Percentiles rank a stretch among this genome's conserved stretches.
These are phyloP conservation scores for Phoeniculus purpureus DNA, from an alignment of 2,797 vertebrate genomes.

Conservation along the genomic window DNA sequence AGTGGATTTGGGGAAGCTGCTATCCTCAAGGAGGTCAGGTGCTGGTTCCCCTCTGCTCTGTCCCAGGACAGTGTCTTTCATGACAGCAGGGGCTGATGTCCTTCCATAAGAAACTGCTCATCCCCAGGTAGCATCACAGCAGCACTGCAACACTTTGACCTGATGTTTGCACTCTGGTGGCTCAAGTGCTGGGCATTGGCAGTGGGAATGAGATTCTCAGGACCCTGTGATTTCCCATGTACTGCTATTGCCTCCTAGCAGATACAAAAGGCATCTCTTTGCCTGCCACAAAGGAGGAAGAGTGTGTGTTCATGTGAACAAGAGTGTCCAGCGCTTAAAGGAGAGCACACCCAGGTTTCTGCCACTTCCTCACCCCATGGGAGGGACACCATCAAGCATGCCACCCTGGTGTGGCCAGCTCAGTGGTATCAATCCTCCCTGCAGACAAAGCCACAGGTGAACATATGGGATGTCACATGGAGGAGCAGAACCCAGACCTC, in stretches of 20 bases:
- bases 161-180: background rate
- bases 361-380: background rate
- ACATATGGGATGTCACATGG: background rate
- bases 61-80: background rate
- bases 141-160: background rate
- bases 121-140: background rate
- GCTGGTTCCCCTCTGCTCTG: background rate
- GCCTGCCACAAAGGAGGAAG: background rate
- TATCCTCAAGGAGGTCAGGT: background rate
- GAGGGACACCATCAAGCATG: background rate
- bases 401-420: background rate
- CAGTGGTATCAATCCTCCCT: background rate
- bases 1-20: background rate
- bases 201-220: background rate
- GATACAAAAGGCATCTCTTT: background rate
- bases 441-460: background rate
- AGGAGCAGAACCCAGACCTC: background rate
- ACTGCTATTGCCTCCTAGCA: background rate
- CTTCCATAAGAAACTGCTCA: background rate
- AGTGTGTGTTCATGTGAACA: background rate
- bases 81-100: background rate
- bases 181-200: background rate
- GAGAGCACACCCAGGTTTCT: background rate
- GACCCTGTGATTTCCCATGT: background rate
- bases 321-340: rapidly evolving